These are phyloP conservation scores for Lemur catta DNA, from an alignment of 2,797 vertebrate genomes.

Conservation along the genomic window DNA sequence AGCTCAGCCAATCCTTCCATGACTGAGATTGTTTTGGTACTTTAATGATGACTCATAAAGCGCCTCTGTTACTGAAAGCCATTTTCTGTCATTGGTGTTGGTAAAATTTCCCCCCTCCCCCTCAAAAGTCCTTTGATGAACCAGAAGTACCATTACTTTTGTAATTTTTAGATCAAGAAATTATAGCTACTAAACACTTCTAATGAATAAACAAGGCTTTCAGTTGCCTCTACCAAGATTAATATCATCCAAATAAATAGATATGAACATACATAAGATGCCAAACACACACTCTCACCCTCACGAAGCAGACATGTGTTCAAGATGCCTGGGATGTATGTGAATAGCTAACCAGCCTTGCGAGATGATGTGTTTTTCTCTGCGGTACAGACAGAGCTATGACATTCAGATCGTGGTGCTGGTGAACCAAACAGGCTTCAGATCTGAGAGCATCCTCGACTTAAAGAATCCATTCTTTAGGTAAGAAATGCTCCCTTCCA, in stretches of 20 bases:
- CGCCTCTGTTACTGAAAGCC: not conserved
- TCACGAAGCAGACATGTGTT: not conserved
- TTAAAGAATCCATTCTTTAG: conserved; percentile 90
- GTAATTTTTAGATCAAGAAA: conserved; percentile 44
- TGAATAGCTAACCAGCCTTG: not conserved
- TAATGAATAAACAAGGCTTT: not conserved
- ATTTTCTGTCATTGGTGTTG: not conserved
- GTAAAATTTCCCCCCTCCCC: not conserved
- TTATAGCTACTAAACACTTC: not conserved
- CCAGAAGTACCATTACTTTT: not conserved
- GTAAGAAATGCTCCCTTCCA: conserved; percentile 75
- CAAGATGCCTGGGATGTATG: not conserved
- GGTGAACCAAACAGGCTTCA: conserved; percentile 89
- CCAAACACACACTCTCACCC: not conserved
- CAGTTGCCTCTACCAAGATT: not conserved
- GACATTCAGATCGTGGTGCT: conserved; percentile 88
- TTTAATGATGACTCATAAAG: not conserved
- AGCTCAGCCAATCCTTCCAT: not conserved
- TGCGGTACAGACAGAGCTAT: conserved; percentile 85
- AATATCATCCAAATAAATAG: conserved; percentile 21
- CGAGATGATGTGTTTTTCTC: conserved; percentile 26
- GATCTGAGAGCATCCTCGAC: conserved; percentile 87
- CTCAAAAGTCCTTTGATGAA: not conserved
- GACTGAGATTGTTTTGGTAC: not conserved
- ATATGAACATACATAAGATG: not conserved